Evolutionary conservation across 2,888 invertebrate species (phyloP).

Genomic region (Syrphus vitripennis): DNA sequence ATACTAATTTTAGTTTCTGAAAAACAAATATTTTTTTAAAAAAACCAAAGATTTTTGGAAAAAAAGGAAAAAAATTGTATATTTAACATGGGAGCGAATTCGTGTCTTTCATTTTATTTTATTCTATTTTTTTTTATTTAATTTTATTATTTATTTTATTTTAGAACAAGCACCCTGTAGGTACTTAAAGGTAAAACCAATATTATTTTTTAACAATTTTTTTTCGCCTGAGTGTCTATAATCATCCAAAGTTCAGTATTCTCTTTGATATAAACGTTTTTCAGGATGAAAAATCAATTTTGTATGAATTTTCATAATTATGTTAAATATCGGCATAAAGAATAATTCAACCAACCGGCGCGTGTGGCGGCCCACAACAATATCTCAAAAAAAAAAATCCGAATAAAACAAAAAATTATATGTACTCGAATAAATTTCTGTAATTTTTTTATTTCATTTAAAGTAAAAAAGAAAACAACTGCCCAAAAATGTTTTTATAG

Average conservation of each 20-base stretch:
- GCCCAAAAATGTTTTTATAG: not conserved
- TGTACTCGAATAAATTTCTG: not conserved
- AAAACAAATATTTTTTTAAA: no score
- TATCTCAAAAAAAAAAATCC: not conserved
- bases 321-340: not conserved
- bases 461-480: not conserved
- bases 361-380: not conserved
- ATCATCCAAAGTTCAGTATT: not conserved
- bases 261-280: not conserved
- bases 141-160: no score
- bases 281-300: not conserved
- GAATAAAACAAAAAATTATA: no score
- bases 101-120: no score
- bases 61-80: no score
- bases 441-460: no score
- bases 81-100: no score
- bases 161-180: not conserved
- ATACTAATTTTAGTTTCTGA: no score
- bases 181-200: not conserved
- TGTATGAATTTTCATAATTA: conserved; percentile 8
- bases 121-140: no score
- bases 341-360: not conserved
- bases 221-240: not conserved
- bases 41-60: no score
- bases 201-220: not conserved